A percentile compares a stretch with the other conserved stretches of the same genome.
Evolutionary conservation across 2,797 vertebrate species (phyloP).

Genomic region (Myripristis murdjan): DNA sequence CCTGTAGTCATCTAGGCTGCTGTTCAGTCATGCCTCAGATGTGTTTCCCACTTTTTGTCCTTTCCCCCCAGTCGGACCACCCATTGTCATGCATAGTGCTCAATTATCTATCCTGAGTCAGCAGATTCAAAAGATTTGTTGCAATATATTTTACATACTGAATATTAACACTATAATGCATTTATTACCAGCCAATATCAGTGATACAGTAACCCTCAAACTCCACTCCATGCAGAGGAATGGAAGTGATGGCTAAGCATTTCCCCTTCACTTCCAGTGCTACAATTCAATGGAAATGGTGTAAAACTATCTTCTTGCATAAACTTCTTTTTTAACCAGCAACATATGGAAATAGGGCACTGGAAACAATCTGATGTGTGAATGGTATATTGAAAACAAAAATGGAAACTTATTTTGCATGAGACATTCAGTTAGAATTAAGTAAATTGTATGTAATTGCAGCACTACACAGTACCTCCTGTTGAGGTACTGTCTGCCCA

Average conservation of each 20-base stretch:
- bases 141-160: background rate
- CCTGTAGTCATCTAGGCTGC: too few relatives aligned
- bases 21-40: too few relatives aligned
- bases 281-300: conserved; percentile 30
- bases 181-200: conserved; percentile 17
- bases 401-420: too few relatives aligned
- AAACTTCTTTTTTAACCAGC: conserved; percentile 41
- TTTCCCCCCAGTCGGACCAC: conserved; percentile 1
- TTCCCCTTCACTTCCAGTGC: conserved; percentile 28
- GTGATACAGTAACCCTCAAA: conserved; percentile 32
- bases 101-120: background rate
- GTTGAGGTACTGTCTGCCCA: too few relatives aligned
- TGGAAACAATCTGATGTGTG: background rate
- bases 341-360: conserved; percentile 6
- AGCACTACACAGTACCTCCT: too few relatives aligned
- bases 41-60: background rate
- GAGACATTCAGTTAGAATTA: too few relatives aligned
- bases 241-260: conserved; percentile 21
- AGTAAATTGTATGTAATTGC: too few relatives aligned
- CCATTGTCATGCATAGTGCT: background rate
- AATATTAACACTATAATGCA: background rate
- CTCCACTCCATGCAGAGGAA: conserved; percentile 27
- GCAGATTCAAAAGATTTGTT: background rate
- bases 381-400: too few relatives aligned
- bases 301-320: conserved; percentile 16